These are phyloP conservation scores for Anthrax anthrax DNA, from an alignment of 2,888 invertebrate species.

Conservation along the genomic window DNA sequence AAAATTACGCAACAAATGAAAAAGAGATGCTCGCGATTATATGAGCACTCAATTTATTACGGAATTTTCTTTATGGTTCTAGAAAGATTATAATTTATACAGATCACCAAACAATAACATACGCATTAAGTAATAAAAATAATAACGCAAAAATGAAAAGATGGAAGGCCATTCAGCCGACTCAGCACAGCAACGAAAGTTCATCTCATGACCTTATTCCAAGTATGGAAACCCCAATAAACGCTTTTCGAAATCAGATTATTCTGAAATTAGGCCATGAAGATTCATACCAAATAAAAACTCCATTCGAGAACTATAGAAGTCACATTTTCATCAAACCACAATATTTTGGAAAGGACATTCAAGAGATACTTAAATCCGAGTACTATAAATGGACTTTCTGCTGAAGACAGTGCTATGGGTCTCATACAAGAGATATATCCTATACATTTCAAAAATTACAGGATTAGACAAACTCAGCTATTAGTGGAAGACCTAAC, in stretches of 20 bases:
- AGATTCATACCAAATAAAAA: not conserved
- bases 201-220: slow-evolving; percentile 7
- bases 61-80: slow-evolving; percentile 9
- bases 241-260: slow-evolving; percentile 12
- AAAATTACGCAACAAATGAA: slow-evolving; percentile 9
- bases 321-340: not conserved
- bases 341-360: not conserved
- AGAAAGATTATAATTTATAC: slow-evolving; percentile 9
- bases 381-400: slow-evolving; percentile 1
- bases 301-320: not conserved
- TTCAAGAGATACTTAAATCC: slow-evolving; percentile 2
- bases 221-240: slow-evolving; percentile 6
- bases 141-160: slow-evolving; percentile 8
- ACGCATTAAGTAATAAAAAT: slow-evolving; percentile 9
- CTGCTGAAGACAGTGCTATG: not conserved
- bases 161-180: slow-evolving; percentile 5
- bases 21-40: slow-evolving; percentile 10
- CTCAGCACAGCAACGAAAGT: slow-evolving; percentile 5
- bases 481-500: not conserved
- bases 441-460: not conserved
- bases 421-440: not conserved
- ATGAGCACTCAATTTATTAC: slow-evolving; percentile 6
- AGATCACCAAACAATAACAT: slow-evolving; percentile 11
- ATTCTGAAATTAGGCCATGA: not conserved
- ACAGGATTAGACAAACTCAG: not conserved